These are phyloP conservation scores for Pseudomyrmex dendroicus DNA, from an alignment of 1,140 invertebrate genomes.

Conservation along the genomic window DNA sequence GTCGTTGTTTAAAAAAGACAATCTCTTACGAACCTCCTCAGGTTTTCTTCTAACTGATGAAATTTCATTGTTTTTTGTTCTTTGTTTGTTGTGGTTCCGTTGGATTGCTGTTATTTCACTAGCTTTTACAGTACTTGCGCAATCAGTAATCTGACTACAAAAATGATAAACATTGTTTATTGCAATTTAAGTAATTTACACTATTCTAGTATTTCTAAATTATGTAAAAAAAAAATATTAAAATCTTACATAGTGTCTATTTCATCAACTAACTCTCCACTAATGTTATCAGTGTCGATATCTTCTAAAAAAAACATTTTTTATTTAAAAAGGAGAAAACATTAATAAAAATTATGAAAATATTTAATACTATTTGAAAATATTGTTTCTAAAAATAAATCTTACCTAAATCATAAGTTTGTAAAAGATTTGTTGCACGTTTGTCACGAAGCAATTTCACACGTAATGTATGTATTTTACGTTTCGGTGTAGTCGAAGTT, in stretches of 20 bases:
- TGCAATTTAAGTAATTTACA: slow-evolving; percentile 11
- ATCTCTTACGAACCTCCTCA: slow-evolving; percentile 57
- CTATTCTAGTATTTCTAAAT: slow-evolving; percentile 11
- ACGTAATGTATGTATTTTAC: slow-evolving; percentile 7
- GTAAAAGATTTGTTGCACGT: slow-evolving; percentile 14
- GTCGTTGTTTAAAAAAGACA: slow-evolving; percentile 43
- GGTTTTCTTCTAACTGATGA: slow-evolving; percentile 20
- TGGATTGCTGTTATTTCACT: background rate
- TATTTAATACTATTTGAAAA: background rate
- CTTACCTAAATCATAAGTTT: slow-evolving; percentile 1
- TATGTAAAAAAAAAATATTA: background rate
- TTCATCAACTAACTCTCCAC: background rate
- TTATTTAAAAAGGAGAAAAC: background rate
- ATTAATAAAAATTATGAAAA: slow-evolving; percentile 7
- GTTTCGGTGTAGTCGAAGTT: slow-evolving; percentile 38
- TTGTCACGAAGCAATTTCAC: slow-evolving; percentile 56
- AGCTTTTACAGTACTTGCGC: background rate
- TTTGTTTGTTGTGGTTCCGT: background rate
- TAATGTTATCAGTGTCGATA: background rate
- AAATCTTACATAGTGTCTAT: slow-evolving; percentile 43
- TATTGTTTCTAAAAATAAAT: background rate
- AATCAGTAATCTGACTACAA: slow-evolving; percentile 9
- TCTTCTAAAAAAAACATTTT: background rate
- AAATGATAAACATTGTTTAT: slow-evolving; percentile 30
- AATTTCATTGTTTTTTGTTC: background rate